Base-by-base conservation (phyloP, 1,140 invertebrate species). In the Drosophila ananassae region DNA sequence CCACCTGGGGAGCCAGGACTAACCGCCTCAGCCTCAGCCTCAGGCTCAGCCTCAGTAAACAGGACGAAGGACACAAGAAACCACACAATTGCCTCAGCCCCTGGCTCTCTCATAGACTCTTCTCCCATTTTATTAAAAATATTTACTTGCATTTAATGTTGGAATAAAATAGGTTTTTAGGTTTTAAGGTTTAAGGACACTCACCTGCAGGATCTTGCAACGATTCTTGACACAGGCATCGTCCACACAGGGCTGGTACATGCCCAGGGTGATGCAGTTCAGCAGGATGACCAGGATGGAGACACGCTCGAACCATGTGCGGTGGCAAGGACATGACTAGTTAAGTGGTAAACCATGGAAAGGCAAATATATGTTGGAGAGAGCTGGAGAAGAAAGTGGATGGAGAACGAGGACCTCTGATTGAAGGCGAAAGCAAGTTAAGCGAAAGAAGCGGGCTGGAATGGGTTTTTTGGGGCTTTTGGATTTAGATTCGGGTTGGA, bases 211-310 rank as follows among this genome's bases (percentile, higher is more conserved):
- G 92, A 99, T 96, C 92, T 96, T 96, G 93, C 98, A 99, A 85
- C 98, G 94, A 92, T 96, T 97, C 56, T 97, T 97, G 52, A 95
- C 93, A 91, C 99, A 99, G 73, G 96, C 94, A 91, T 99, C 98
- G 92, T 99, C 98, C 69, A 97, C 96, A 92, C 99, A 99, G 8
- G 99, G 99, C 92, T 99, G 97, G 93, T 99, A 99, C 99, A 99
- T 99, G 44, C 99, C 99, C 72, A 99, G 94, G 0, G 99, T 99
- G 51, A 99, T 95, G 93, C 99, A 99, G 94, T 99, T 99, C 75
- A 99, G 93, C 55, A 99, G 93, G 82, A 99, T 99, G 21, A 99
- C 98, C 93, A 98, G 94, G 97, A 99, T 99, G 89, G 98, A 99
- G 73, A 99, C 93, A 67, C 98, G 95, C 93, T 99, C 99, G 94